Evolutionary conservation across 2,113 vertebrate species (phyloP), one percentile per base, ranked within the genome.

Genomic region (Rhinoderma darwinii): DNA sequence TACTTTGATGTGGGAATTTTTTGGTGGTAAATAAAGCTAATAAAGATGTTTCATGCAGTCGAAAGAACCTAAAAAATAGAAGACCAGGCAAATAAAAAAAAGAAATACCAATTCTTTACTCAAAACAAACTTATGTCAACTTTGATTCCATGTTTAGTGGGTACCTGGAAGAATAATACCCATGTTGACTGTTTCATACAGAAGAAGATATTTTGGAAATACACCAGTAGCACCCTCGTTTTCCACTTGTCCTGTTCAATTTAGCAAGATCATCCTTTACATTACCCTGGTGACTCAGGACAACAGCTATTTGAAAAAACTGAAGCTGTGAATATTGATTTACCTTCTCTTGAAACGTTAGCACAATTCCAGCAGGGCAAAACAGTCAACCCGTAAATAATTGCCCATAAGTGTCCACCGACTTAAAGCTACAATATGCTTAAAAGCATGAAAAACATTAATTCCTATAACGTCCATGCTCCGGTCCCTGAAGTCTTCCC

Each of bases 281-380:
- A 25, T 80, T 39, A 22, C 32, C 32, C 10, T n/a, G 32, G 32
- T 35, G 25, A 25, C 44, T 37, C 10, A 25, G 37, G 68, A 51
- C 50, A 54, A 12, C 20, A 18, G 8, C 32, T 0, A 3, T 80
- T 59, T 41, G 32, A 30, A 44, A 78, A 78, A 22, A 43, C 43
- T 51, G 11, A n/a, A 74, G n/a, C 50, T 41, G 66, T n/a, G 32
- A 84, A 56, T 84, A 59, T 59, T 41, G 50, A 84, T 83, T 83
- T 47, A 32, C 14, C 2, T 72, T 68, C 3, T 20, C 43, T 47
- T 30, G 17, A 66, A 83, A 37, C 11, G 22, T 20, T 30, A 32
- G 30, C 35, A 44, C 66, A 47, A 72, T 83, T 72, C 17, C 4
- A 61, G 18, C 15, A n/a, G 56, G 25, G 14, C 39, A 47, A 66